Evolutionary conservation across 1,140 invertebrate genomes (phyloP).

Genomic region (Achatina immaculata): DNA sequence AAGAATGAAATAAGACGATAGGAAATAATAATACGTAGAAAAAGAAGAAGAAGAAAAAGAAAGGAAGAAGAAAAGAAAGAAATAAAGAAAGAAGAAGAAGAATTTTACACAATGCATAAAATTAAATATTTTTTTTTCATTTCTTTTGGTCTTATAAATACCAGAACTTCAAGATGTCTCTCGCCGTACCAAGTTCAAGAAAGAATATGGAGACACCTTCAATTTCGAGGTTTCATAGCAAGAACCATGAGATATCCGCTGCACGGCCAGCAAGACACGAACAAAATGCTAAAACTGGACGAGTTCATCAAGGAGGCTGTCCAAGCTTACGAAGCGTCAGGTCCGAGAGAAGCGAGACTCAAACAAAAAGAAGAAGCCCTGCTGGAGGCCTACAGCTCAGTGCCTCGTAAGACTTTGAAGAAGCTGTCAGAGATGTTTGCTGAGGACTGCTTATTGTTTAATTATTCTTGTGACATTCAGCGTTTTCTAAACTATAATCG

Average conservation of each 20-base stretch:
- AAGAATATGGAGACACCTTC: slow-evolving; percentile 15
- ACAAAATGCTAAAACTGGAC: not conserved
- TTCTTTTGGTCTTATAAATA: too few species aligned
- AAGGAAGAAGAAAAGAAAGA: too few species aligned
- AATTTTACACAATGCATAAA: too few species aligned
- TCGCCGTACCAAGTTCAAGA: too few species aligned
- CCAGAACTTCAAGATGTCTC: too few species aligned
- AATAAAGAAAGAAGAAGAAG: too few species aligned
- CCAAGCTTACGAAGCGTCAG: slow-evolving; percentile 10
- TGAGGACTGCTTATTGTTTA: not conserved
- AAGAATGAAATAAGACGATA: too few species aligned
- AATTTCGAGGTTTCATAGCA: slow-evolving; percentile 25
- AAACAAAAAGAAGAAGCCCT: slow-evolving; percentile 24
- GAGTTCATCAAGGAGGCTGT: not conserved
- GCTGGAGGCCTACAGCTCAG: slow-evolving; percentile 22
- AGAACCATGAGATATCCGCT: not conserved
- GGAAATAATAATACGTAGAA: too few species aligned
- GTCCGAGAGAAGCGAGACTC: slow-evolving; percentile 3
- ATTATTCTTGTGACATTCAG: not conserved
- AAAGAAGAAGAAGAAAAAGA: too few species aligned
- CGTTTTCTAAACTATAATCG: not conserved
- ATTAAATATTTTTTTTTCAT: too few species aligned
- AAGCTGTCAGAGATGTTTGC: not conserved
- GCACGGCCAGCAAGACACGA: not conserved
- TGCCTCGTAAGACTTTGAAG: not conserved